Evolutionary conservation across 2,888 invertebrate species (phyloP).

Genomic region (Drosophila austrosaltans): DNA sequence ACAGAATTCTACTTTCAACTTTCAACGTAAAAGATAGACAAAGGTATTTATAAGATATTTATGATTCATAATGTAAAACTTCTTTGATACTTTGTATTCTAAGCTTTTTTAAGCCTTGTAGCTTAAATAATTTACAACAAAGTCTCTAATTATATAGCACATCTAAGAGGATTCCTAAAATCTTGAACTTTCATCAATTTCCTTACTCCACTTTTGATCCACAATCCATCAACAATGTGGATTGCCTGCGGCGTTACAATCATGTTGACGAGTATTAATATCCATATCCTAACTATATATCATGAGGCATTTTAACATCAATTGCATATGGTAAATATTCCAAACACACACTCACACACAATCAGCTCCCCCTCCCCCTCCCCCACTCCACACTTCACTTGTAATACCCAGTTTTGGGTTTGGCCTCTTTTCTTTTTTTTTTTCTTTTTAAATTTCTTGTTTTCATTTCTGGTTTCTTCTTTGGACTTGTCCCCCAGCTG

Average conservation of each 20-base stretch:
- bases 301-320: conserved; percentile 45
- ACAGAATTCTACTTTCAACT: too few relatives aligned
- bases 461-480: conserved; percentile 1
- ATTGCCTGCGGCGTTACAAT: conserved; percentile 17
- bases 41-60: too few relatives aligned
- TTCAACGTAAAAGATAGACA: too few relatives aligned
- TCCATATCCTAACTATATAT: conserved; percentile 24
- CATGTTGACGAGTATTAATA: conserved; percentile 38
- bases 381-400: conserved; percentile 21
- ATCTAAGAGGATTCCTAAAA: background rate
- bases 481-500: conserved; percentile 57
- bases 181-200: background rate
- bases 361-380: conserved; percentile 2
- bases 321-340: conserved; percentile 57
- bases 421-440: conserved; percentile 21
- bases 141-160: background rate
- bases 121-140: too few relatives aligned
- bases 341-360: conserved; percentile 42
- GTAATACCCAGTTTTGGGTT: conserved; percentile 49
- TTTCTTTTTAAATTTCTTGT: conserved; percentile 28
- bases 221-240: conserved; percentile 1
- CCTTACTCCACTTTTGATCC: conserved; percentile 13
- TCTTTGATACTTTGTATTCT: too few relatives aligned
- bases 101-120: too few relatives aligned
- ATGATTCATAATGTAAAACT: too few relatives aligned